Conservation (phyloP, 2,797 vertebrate species). For the Rhincodon typus region DNA sequence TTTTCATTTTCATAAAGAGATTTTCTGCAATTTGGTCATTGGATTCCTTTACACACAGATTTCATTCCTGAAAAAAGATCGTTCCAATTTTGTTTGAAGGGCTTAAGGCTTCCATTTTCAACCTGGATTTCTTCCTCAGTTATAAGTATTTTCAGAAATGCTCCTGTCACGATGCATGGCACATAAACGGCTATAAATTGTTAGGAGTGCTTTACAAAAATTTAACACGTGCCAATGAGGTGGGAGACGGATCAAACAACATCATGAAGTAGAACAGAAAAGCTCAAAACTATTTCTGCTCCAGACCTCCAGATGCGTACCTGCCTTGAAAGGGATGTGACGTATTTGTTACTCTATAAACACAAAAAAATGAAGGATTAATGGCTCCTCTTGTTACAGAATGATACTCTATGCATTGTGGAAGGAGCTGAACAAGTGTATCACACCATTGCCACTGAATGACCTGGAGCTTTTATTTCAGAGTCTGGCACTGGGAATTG, state of each 20-base stretch:
- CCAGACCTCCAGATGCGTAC: slow-evolving; percentile 2
- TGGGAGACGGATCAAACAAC: not conserved
- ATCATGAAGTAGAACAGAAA: not conserved
- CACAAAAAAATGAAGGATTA: not conserved
- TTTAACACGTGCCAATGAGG: not conserved
- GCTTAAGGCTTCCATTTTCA: slow-evolving; percentile 17
- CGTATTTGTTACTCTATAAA: slow-evolving; percentile 26
- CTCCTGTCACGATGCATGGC: not conserved
- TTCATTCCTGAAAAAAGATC: not conserved
- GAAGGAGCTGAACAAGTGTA: not conserved
- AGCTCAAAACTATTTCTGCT: slow-evolving; percentile 25
- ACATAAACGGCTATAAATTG: not conserved
- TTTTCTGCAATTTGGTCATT: slow-evolving; percentile 8
- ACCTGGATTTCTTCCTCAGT: not conserved
- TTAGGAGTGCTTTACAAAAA: not conserved
- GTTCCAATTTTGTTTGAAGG: not conserved
- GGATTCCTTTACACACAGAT: slow-evolving; percentile 21
- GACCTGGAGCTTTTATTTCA: not conserved
- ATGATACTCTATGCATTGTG: not conserved
- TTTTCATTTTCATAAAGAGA: too few species aligned
- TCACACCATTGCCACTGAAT: not conserved
- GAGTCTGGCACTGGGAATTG: not conserved
- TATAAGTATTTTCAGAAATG: not conserved
- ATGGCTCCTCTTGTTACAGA: slow-evolving; percentile 14
- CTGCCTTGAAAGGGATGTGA: slow-evolving; percentile 20